Base-by-base conservation (phyloP, 2,888 invertebrate genomes). In the Polymixis flavicincta region DNA sequence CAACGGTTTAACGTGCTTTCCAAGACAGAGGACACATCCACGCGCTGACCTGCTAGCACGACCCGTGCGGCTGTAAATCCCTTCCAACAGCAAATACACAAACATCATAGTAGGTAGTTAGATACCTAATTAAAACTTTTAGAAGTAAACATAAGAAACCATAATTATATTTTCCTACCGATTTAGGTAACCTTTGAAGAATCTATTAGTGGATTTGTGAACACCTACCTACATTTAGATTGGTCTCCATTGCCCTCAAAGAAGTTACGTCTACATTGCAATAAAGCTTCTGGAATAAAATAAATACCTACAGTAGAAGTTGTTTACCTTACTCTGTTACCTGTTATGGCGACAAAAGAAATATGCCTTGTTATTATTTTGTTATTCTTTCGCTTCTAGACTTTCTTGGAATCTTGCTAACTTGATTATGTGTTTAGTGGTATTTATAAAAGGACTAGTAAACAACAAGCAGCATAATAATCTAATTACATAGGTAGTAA, bases 341-440 rank as follows among this genome's bases (percentile, higher is more conserved):
- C 22, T 9, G 28, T 63, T 67, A 52, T 3, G n/a, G 19, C 42
- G n/a, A 81, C 52, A 48, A 52, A 45, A 2, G 48, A n/a, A 67
- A 25, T 8, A 37, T 32, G n/a, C 14, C n/a, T n/a, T 54, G 28
- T 52, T 13, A 48, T 25, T 17, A 50, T 45, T 42, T 42, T 79
- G 13, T 59, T 64, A 52, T 73, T n/a, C 17, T 45, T 54, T 80
- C 61, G 37, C 42, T 74, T 73, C 61, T 54, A 66, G 61, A 64
- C 8, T 64, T 78, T 54, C 67, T 74, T 9, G 11, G 79, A 78
- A 83, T 25, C 25, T 42, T 25, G 45, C 63, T 78, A 71, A 82
- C 54, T 50, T 50, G 54, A 66, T 83, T 70, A 78, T 59, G 17
- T 70, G 48, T 69, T 72, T 55, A 80, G 37, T 54, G 7, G 19